Evolutionary conservation across 35 echinoderm and acorn worm species (phyloP), one percentile per base, ranked within the genome.

Genomic region (Amphiura filiformis): DNA sequence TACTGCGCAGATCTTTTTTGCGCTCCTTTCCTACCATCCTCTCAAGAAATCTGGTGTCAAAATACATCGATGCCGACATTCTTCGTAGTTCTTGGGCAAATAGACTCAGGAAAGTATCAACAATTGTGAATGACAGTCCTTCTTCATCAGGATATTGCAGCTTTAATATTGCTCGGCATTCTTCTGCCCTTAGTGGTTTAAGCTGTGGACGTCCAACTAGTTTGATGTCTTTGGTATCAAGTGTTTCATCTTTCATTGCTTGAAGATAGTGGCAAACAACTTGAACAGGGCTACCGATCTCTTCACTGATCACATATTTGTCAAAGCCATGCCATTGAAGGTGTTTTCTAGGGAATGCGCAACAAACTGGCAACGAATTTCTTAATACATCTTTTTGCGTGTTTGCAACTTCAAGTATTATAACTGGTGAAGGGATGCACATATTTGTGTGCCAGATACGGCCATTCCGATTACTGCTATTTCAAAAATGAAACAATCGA

Each of bases 191-290:
- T 35, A 87, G 37, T 18, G 75, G 65, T 33, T n/a, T 39, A 32
- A 39, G 35, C 9, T 87, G 38, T 32, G 22, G 32, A 3, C 34
- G n/a, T 34, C 75, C 70, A 7, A 31, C 22, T 36, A 87, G 41
- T 15, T 9, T 20, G 36, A 87, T 87, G 37, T 87, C 64, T 26
- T 39, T 78, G 31, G 35, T 40, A 34, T 87, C 85, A 87, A 87
- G 65, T 31, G 65, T 38, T 17, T 36, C 32, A 78, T 78, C 76
- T 26, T 78, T 40, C 32, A 87, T 30, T 32, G 85, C 85, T 78
- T 87, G 77, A 28, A 87, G 42, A 75, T 87, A 87, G 38, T 77
- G 64, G 75, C 85, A 87, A 0, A 87, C 85, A 37, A 87, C 85
- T 76, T 87, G 85, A 5, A 87, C 65, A 9, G 85, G 85, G 41